Base-by-base conservation (phyloP, 1,140 invertebrate genomes). In the Pantala flavescens region DNA sequence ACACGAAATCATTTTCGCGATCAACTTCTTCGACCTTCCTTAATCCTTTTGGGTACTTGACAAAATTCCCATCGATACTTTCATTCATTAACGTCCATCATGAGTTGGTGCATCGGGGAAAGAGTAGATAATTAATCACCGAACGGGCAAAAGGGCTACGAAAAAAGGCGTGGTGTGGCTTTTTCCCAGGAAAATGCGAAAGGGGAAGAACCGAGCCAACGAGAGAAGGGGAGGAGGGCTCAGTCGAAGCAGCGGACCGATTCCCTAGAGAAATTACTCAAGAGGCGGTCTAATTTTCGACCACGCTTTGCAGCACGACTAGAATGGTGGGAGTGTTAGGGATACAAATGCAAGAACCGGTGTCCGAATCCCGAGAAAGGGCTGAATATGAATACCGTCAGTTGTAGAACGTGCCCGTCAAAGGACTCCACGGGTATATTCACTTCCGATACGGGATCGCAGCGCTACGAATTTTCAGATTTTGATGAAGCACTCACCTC, bases 181-280 rank as follows among this genome's bases (percentile, higher is more conserved):
- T 36, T 36, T 36, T 36, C 28, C 28, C 49, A 63, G 16, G 49
- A 63, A 63, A 63, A 21, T 21, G 49, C 49, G 49, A 63, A 63
- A 21, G 14, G 49, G 49, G 49, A 21, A 63, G 49, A 36, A 36
- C 9, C 28, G 28, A 36, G 28, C 28, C 28, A 36, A 5, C 5
- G 49, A 3, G 49, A 19, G 49, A 63, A 5, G n/a, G 49, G n/a
- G n/a, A 5, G 12, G 14, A 16, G 49, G 12, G 12, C 14, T 3
- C 49, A 21, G 49, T 12, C 1, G 12, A 63, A 21, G 49, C 49
- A 63, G 49, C 49, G 12, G n/a, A 63, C 16, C 49, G 3, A 63
- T 63, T 63, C 49, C 49, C 49, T 12, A 21, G 49, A 63, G 49
- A 63, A 63, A 63, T 63, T 63, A 63, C 49, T 63, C 49, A 63